Evolutionary conservation across 1,140 invertebrate species (phyloP).

Genomic region (Samia ricini): DNA sequence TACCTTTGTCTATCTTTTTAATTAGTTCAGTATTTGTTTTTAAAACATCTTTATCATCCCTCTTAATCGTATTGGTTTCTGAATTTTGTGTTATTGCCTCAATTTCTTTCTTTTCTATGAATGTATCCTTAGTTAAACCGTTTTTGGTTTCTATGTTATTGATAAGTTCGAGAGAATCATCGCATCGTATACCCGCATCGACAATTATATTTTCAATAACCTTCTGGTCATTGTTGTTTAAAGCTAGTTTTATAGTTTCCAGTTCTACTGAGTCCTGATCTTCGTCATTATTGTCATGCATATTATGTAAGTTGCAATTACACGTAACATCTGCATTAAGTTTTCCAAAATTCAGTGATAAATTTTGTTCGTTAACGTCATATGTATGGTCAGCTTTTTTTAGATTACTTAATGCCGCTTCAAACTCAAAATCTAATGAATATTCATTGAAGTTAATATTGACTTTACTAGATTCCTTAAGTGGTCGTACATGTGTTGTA

Average conservation of each 20-base stretch:
- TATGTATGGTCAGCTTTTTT: background rate
- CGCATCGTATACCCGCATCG: too few relatives aligned
- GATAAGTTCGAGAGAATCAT: background rate
- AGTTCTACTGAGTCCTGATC: background rate
- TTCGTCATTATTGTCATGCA: background rate
- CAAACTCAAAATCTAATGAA: background rate
- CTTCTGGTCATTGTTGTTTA: background rate
- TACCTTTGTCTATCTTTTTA: background rate
- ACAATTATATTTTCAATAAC: background rate
- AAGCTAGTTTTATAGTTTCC: background rate
- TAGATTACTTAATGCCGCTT: background rate
- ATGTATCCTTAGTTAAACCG: background rate
- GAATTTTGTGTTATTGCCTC: background rate
- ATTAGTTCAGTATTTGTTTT: background rate
- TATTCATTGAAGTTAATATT: background rate
- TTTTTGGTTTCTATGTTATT: background rate
- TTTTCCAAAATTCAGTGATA: background rate
- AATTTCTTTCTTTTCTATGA: background rate
- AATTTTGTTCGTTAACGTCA: background rate
- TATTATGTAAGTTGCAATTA: background rate
- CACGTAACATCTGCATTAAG: background rate
- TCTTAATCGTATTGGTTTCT: background rate
- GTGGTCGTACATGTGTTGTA: background rate
- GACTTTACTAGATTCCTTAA: background rate
- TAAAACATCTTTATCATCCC: background rate